Conservation (phyloP, 1,140 invertebrate genomes). For the Thaumetopoea pityocampa region DNA sequence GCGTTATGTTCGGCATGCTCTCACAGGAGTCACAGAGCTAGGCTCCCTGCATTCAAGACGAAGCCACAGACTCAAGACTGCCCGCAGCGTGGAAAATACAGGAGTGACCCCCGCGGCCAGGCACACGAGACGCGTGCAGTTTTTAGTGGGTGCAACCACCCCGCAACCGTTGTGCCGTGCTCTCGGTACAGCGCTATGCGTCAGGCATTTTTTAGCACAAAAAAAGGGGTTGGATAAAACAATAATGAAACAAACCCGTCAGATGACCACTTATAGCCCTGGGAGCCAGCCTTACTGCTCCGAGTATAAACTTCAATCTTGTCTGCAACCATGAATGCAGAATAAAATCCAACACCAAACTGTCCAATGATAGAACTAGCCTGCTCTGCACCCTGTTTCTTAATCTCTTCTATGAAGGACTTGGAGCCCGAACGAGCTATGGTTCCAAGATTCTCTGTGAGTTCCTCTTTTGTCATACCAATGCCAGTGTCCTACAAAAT, state of each 20-base stretch:
- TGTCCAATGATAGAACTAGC: constrained; percentile 95
- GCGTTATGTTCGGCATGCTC: too few species aligned
- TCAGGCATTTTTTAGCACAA: background rate
- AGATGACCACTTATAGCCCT: constrained; percentile 90
- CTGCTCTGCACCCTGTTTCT: constrained; percentile 79
- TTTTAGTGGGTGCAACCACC: too few species aligned
- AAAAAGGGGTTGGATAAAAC: constrained; percentile 6
- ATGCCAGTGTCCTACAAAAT: constrained; percentile 88
- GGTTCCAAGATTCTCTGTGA: constrained; percentile 93
- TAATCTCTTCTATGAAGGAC: constrained; percentile 92
- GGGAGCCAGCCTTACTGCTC: constrained; percentile 78
- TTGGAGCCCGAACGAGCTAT: constrained; percentile 97
- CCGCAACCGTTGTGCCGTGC: too few species aligned
- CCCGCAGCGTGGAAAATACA: too few species aligned
- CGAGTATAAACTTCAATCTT: constrained; percentile 94
- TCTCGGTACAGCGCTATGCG: too few species aligned
- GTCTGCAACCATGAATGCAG: constrained; percentile 97
- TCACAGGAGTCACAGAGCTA: too few species aligned
- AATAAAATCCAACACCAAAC: constrained; percentile 99
- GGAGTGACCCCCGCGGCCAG: too few species aligned
- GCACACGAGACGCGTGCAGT: too few species aligned
- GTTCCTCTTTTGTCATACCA: constrained; percentile 95
- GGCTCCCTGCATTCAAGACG: too few species aligned
- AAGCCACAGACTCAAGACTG: too few species aligned
- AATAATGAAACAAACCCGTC: constrained; percentile 83